Evolutionary conservation across 2,888 invertebrate species (phyloP).

Genomic region (Drosophila neutralis): DNA sequence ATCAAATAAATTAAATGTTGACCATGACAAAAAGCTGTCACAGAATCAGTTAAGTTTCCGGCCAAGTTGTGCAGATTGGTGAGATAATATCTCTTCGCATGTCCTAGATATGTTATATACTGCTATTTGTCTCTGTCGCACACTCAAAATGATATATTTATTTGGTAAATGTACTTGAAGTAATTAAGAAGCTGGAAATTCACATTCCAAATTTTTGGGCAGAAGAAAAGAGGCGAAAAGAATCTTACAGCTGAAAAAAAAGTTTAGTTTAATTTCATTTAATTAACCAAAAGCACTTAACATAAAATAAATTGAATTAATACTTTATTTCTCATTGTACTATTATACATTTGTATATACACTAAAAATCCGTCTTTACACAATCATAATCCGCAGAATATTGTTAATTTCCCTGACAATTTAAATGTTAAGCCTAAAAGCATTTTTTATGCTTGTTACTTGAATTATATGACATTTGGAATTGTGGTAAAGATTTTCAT

Average conservation of each 20-base stretch:
- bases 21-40: conserved; percentile 56
- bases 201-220: not conserved
- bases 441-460: conserved; percentile 13
- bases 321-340: not conserved
- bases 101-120: conserved; percentile 2
- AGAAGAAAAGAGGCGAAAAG: not conserved
- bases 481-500: conserved; percentile 7
- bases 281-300: conserved; percentile 2
- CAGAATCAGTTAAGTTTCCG: conserved; percentile 49
- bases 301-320: not conserved
- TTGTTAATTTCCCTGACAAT: conserved; percentile 21
- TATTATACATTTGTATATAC: not conserved
- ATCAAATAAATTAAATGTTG: conserved; percentile 70
- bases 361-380: conserved; percentile 4
- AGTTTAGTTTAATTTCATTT: not conserved
- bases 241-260: not conserved
- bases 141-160: conserved; percentile 16
- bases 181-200: not conserved
- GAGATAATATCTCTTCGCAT: conserved; percentile 30
- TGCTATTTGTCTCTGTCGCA: conserved; percentile 5
- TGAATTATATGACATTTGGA: conserved; percentile 7
- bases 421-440: conserved; percentile 21
- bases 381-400: conserved; percentile 33
- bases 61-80: conserved; percentile 48
- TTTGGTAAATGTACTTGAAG: conserved; percentile 8